Base-by-base conservation (phyloP, 2,113 vertebrate genomes). In the Hyperopisus bebe region DNA sequence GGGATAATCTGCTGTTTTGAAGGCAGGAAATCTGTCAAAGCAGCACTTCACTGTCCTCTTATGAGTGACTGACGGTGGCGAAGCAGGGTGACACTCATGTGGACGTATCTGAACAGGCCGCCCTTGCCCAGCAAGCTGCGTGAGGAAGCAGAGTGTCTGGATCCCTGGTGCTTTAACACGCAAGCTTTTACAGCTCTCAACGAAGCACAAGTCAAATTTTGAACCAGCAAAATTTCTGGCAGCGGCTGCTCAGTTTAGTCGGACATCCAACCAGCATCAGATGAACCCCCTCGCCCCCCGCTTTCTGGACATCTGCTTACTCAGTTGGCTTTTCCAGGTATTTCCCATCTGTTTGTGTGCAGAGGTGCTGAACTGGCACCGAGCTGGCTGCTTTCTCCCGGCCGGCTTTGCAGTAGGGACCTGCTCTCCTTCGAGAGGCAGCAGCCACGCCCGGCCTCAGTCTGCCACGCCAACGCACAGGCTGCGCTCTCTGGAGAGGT, bases 191-290 rank as follows among this genome's bases (percentile, higher is more conserved):
- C 10, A 8, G 88, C 88, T 35, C 48, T 53, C 15, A 15, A 39
- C 27, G 48, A 53, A 31, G 85, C 47, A 55, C 27, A 27, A 11
- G 50, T 55, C 85, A 31, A 27, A 42, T 88, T 15, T 62, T 50
- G 24, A 89, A 2, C 15, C 42, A 55, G 66, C 87, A 89, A 53
- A 77, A 53, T 85, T 74, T 90, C 89, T 94, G 95, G 94, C 93
- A 92, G 87, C 62, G 91, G 88, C 66, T 17, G 21, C 91, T 91
- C 89, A 89, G 85, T 91, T 92, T 94, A 95, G 94, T 95, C 94
- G 91, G 91, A 86, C 90, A 91, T 94, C 93, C 94, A 94, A 94
- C 92, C 92, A 82, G 92, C 94, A 93, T 94, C 92, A 95, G 93
- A 93, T 90, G 39, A 51, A 55, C 86, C 88, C 88, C 89, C 91